phyloP scores from a whole-genome alignment of 1,140 invertebrate species.

The Trypoxylus dichotomus region DNA sequence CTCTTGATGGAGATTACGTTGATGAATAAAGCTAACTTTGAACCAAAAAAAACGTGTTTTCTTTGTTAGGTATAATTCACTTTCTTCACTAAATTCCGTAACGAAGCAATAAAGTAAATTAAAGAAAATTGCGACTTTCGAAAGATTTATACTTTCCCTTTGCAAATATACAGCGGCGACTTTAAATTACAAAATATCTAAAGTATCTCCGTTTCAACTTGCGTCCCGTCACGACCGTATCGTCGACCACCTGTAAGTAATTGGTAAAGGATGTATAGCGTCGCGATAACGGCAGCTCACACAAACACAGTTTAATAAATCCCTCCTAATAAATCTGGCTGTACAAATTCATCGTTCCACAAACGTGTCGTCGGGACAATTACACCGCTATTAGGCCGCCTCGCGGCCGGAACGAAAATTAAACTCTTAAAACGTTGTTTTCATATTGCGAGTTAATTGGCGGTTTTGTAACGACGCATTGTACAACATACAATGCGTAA shows the following conservation, averaged over 20 bases:
- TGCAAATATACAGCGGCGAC: background rate
- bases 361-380: background rate
- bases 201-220: background rate
- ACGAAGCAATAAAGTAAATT: too few species aligned
- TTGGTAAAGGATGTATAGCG: background rate
- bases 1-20: too few species aligned
- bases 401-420: background rate
- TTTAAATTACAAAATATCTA: background rate
- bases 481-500: too few species aligned
- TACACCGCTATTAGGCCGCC: background rate
- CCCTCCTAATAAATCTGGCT: background rate
- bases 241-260: background rate
- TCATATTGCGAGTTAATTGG: background rate
- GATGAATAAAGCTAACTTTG: too few species aligned
- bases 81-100: too few species aligned
- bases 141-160: too few species aligned
- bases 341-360: background rate
- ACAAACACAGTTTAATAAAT: background rate
- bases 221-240: background rate
- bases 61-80: too few species aligned
- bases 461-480: background rate
- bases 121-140: too few species aligned
- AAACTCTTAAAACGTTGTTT: conserved; percentile 7
- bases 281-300: background rate
- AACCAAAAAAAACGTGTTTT: too few species aligned